Evolutionary conservation across 2,113 vertebrate species (phyloP), one percentile per base, ranked within the genome.

Genomic region (Thalassarche chlororhynchos): DNA sequence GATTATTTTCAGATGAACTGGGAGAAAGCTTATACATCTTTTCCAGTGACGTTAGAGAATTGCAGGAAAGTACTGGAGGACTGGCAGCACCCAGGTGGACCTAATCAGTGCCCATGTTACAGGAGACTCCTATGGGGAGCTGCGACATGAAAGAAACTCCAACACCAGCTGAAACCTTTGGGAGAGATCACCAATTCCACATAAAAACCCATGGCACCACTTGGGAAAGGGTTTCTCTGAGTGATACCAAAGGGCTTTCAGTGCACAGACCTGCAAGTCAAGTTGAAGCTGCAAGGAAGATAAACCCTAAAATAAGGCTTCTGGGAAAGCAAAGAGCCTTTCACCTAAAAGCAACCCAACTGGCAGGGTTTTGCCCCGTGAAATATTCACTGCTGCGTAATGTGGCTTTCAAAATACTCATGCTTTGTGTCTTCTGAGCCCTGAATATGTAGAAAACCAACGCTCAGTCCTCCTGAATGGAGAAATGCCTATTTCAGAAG

Each of bases 131-230:
- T 72, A 36, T 2, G 3, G 14, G 46, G 24, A 76, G 25, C 26
- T 54, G n/a, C 0, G 0, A 34, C 0, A 0, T 19, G 19, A 61
- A 76, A 21, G 46, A 61, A 88, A 85, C n/a, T 65, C 49, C 17
- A 77, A 23, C 36, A 62, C 12, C 40, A 52, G 16, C 55, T 70
- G 68, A 89, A 89, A 84, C 31, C 26, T 76, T 91, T 71, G 61
- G 57, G 71, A 70, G 29, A 57, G 65, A 74, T 40, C 47, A 66
- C 16, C 15, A 61, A 36, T 89, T 66, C 23, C 47, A 68, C 17
- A 28, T 4, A 40, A 94, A 87, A 71, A 77, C 83, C 74, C 14
- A 2, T 8, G 31, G 62, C 17, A 76, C 5, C 21, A 65, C 28
- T 12, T 34, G 17, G n/a, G 60, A 78, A 95, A 93, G 17, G 32